Conservation (phyloP, 2,888 invertebrate genomes). For the Drosophila tripunctata region DNA sequence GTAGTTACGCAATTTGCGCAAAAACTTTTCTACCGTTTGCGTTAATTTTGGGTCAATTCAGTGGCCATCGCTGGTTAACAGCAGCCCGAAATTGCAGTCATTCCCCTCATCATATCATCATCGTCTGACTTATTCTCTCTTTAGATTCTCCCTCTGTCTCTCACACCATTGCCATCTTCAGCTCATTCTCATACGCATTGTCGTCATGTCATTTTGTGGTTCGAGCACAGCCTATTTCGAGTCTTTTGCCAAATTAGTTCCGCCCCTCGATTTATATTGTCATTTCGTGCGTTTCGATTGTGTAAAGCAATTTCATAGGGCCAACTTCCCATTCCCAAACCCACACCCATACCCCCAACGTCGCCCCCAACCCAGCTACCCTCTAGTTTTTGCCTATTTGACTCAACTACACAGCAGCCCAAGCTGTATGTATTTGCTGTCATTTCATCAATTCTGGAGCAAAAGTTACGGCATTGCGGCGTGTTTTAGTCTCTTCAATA, state of each 20-base stretch:
- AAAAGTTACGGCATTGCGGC: constrained; percentile 76
- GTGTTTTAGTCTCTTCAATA: constrained; percentile 53
- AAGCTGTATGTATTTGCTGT: constrained; percentile 20
- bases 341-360: not conserved
- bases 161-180: not conserved
- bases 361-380: not conserved
- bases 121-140: not conserved
- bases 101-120: constrained; percentile 29
- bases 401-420: not conserved
- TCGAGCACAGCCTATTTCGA: constrained; percentile 74
- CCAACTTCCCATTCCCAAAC: not conserved
- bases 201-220: constrained; percentile 69
- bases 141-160: not conserved
- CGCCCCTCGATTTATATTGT: constrained; percentile 84
- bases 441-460: constrained; percentile 68
- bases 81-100: constrained; percentile 35
- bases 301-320: constrained; percentile 67
- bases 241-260: constrained; percentile 83
- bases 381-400: constrained; percentile 43
- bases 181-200: constrained; percentile 38
- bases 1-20: constrained; percentile 78
- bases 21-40: constrained; percentile 65
- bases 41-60: constrained; percentile 79
- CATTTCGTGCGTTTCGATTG: constrained; percentile 82
- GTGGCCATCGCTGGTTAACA: constrained; percentile 31